Evolutionary conservation across 37 sponge, comb jelly and placozoan genomes (phyloP), one percentile per base, ranked within the genome.

Genomic region (Cladorhizidae sp.): DNA sequence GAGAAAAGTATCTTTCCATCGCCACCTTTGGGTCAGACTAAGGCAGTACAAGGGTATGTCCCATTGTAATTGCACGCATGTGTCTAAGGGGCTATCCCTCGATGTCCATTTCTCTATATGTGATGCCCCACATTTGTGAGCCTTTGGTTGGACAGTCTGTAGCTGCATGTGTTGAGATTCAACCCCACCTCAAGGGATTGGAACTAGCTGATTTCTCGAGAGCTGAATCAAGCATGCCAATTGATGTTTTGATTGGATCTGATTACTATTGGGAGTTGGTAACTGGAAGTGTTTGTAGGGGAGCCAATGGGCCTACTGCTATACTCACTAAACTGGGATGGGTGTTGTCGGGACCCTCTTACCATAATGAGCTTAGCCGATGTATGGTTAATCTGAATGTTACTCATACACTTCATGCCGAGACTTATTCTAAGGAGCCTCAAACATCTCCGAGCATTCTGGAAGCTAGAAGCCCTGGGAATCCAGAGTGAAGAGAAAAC

Each of bases 391-490:
- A 85, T 33, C 25, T 78, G 2, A 50, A 28, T 29, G 26, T 38
- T n/a, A 75, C 87, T 18, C 77, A 81, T 26, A 41, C 74, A 42
- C 49, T 67, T 25, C 50, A 63, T n/a, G 79, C 35, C 22, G 64
- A 40, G 12, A 62, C 76, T 7, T 49, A 63, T 42, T 52, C 36
- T 28, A 23, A 31, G 39, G 74, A 73, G 0, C 20, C 50, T 56
- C n/a, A 42, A n/a, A 61, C 63, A 21, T 32, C 40, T 80, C 25
- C 42, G 43, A 49, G 21, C 69, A 42, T 78, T 88, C 57, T 82
- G 89, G 83, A 73, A 88, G 28, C 36, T 88, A 61, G 89, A 88
- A 35, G 15, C 83, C 64, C 40, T 83, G 15, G 74, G 83, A 25
- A 51, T 84, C 5, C 28, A 33, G 11, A 29, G 40, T n/a, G 40